These are phyloP conservation scores for Centruroides sculpturatus DNA, from an alignment of 1,140 invertebrate genomes.

Conservation along the genomic window DNA sequence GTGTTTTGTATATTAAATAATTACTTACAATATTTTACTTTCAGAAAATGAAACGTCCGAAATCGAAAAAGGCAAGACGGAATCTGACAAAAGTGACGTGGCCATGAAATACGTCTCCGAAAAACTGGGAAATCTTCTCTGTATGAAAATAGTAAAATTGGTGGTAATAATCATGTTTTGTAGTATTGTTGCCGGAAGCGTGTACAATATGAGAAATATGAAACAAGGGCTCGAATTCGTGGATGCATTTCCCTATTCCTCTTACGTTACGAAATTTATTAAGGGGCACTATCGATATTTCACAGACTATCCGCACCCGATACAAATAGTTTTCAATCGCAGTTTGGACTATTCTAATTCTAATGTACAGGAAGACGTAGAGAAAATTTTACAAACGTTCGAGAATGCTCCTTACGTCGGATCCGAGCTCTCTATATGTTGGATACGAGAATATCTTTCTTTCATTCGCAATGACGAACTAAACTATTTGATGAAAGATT, in stretches of 20 bases:
- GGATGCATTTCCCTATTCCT: constrained; percentile 68
- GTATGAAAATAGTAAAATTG: constrained; percentile 56
- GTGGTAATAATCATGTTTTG: constrained; percentile 61
- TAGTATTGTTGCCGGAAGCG: constrained; percentile 61
- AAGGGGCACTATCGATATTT: constrained; percentile 75
- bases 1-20: no score
- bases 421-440: constrained; percentile 72
- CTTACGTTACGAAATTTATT: constrained; percentile 76
- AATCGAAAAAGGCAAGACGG: no score
- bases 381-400: constrained; percentile 56
- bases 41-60: no score
- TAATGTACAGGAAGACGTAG: constrained; percentile 54
- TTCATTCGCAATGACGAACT: constrained; percentile 59
- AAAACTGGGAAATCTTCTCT: constrained; percentile 55
- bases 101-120: constrained; percentile 40
- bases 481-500: constrained; percentile 41
- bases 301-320: constrained; percentile 73
- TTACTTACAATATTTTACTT: no score
- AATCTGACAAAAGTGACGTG: no score
- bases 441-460: constrained; percentile 65
- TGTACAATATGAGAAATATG: constrained; percentile 72
- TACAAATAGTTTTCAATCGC: constrained; percentile 70
- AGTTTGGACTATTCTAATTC: constrained; percentile 71
- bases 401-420: constrained; percentile 64
- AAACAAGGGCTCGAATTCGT: constrained; percentile 75